Evolutionary conservation across 2,888 invertebrate genomes (phyloP).

Genomic region (Pandemis cinnamomeana): DNA sequence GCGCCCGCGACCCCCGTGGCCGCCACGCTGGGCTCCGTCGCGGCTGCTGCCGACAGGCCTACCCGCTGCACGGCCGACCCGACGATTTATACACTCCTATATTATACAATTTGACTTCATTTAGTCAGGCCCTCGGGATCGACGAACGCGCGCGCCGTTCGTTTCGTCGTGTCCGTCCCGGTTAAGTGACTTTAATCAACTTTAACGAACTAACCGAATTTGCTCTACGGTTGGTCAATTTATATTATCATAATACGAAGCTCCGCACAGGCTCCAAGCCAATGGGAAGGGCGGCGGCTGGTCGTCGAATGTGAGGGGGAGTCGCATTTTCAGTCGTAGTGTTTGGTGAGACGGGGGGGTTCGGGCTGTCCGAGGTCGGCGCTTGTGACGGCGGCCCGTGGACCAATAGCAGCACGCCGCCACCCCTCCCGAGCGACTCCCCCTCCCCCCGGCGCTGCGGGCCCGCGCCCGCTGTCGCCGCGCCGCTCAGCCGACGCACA

Average conservation of each 20-base stretch:
- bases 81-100: constrained; percentile 66
- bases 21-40: constrained; percentile 80
- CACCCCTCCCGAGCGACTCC: constrained; percentile 61
- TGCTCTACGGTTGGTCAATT: constrained; percentile 84
- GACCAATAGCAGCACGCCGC: constrained; percentile 62
- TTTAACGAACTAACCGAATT: constrained; percentile 85
- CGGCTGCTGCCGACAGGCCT: constrained; percentile 61
- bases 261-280: constrained; percentile 61
- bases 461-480: constrained; percentile 49
- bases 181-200: constrained; percentile 85
- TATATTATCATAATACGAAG: constrained; percentile 83
- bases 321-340: constrained; percentile 65
- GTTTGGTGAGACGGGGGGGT: constrained; percentile 58
- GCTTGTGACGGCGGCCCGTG: constrained; percentile 59
- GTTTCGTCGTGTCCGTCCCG: constrained; percentile 80
- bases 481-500: constrained; percentile 49
- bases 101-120: constrained; percentile 83
- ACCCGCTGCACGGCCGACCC: constrained; percentile 56
- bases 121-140: constrained; percentile 76
- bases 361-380: constrained; percentile 60
- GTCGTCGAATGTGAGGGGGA: constrained; percentile 48
- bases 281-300: constrained; percentile 66
- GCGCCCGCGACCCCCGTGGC: constrained; percentile 79
- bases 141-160: constrained; percentile 80
- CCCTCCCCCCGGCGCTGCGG: constrained; percentile 48